Conservation (phyloP, 2,113 vertebrate genomes). For the Amia ocellicauda region DNA sequence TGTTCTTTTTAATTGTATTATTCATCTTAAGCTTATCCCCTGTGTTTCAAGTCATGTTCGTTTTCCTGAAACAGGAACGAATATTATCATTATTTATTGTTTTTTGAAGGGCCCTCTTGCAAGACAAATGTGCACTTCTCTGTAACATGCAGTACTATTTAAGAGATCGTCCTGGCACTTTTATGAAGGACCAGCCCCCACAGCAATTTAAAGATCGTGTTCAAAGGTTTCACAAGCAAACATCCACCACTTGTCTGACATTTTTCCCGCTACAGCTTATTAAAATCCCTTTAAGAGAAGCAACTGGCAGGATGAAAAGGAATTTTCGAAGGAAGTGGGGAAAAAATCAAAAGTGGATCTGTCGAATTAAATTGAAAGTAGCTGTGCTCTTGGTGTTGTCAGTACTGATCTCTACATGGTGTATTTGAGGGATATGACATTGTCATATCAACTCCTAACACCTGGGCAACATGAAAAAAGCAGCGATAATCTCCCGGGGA, state of each 20-base stretch:
- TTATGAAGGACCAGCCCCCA: neutral
- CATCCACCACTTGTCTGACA: neutral
- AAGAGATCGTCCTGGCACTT: neutral
- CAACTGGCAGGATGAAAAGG: neutral
- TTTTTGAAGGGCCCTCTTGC: too few species aligned
- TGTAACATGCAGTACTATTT: neutral
- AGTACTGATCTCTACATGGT: neutral
- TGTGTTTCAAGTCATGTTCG: too few species aligned
- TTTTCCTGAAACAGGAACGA: too few species aligned
- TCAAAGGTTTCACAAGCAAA: too few species aligned
- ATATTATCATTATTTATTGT: too few species aligned
- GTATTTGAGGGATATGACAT: neutral
- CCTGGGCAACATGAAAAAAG: conserved; percentile 2
- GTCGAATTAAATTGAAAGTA: conserved; percentile 7
- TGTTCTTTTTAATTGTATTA: too few species aligned
- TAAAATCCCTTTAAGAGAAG: neutral
- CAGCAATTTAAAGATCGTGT: too few species aligned
- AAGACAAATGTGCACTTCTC: neutral
- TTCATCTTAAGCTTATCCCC: too few species aligned
- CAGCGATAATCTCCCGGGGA: conserved; percentile 3
- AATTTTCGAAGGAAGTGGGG: neutral
- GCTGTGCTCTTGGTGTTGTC: neutral
- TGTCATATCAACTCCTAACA: conserved; percentile 18
- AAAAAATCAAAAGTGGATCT: neutral
- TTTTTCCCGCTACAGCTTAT: neutral